Percentiles rank a stretch among this genome's conserved stretches.
phyloP scores from a whole-genome alignment of 1,140 invertebrate species.

The Atta cephalotes region DNA sequence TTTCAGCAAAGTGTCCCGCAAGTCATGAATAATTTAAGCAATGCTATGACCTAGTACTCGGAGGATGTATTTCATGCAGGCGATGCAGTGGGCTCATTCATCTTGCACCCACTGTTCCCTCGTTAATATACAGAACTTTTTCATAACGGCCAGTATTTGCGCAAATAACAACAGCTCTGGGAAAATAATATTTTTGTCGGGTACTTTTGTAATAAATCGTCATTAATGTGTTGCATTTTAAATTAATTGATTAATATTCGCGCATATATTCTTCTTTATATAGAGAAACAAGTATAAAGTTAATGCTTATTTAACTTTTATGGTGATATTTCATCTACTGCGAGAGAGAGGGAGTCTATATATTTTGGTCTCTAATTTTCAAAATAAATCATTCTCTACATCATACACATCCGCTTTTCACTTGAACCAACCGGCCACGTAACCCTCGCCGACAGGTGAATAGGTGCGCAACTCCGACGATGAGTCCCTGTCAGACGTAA shows the following conservation, averaged over 20 bases:
- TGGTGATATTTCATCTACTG: not conserved
- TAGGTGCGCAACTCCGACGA: conserved; percentile 52
- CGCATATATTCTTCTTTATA: not conserved
- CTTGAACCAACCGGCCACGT: conserved; percentile 52
- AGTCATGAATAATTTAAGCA: conserved; percentile 75
- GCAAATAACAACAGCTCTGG: conserved; percentile 32
- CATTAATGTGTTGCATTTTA: conserved; percentile 32
- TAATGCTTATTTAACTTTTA: conserved; percentile 10
- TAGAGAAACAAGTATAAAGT: not conserved
- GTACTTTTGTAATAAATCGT: conserved; percentile 31
- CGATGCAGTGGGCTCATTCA: conserved; percentile 53
- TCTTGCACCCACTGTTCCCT: conserved; percentile 45
- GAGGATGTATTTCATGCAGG: conserved; percentile 70
- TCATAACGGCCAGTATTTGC: conserved; percentile 32
- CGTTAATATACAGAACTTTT: conserved; percentile 63
- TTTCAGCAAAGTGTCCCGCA: conserved; percentile 75
- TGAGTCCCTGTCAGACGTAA: conserved; percentile 66
- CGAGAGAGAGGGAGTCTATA: not conserved
- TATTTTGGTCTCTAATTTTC: not conserved
- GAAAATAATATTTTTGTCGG: conserved; percentile 11
- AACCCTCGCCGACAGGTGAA: conserved; percentile 61
- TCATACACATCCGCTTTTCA: conserved; percentile 45
- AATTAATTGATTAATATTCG: conserved; percentile 31
- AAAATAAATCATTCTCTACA: conserved; percentile 41
- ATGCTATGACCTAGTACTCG: conserved; percentile 72